Base-by-base conservation (phyloP, 2,113 vertebrate genomes). In the Pipra filicauda region DNA sequence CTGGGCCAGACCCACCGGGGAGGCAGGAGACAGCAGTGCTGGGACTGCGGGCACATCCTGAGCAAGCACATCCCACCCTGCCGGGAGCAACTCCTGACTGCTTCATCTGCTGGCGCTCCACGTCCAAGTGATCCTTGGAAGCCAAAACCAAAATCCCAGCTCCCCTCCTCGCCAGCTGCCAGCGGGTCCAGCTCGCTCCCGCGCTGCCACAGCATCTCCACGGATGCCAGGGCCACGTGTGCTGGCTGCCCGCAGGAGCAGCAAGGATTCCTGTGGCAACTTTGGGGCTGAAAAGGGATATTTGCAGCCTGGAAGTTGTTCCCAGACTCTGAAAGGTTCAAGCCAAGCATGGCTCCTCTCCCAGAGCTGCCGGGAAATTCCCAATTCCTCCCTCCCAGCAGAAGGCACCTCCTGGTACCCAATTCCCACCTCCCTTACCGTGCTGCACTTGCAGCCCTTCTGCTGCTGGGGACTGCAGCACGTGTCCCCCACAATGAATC, bases 381-480 rank as follows among this genome's bases (percentile, higher is more conserved):
- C 94, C 95, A 91, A 96, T 97, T 95, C 97, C 96, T 85, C 93
- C 96, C 95, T 95, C 89, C 88, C 58, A 72, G 96, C 81, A 77
- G 90, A 85, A 98, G 87, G 96, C 97, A 91, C 88, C 85, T 96
- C 93, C 97, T 80, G 86, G 89, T 91, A 96, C 61, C 89, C 81
- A 66, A 4, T 28, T 80, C 23, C 62, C 39, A 16, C 5, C 77
- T 73, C 11, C 2, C 59, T 75, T 51, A 41, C 48, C 83, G 37
- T 14, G 57, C 76, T n/a, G 18, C 10, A 6, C 46, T 11, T 28
- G 5, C 82, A 71, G 59, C 90, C 61, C 22, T 64, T 26, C 58
- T 12, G 15, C 37, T 33, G 13, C 4, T 10, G 65, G 75, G 49
- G 37, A 37, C 27, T 20, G 61, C 69, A 27, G 64, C 17, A 3